Evolutionary conservation across 2,113 vertebrate species (phyloP).

Genomic region (Microtus pennsylvanicus): DNA sequence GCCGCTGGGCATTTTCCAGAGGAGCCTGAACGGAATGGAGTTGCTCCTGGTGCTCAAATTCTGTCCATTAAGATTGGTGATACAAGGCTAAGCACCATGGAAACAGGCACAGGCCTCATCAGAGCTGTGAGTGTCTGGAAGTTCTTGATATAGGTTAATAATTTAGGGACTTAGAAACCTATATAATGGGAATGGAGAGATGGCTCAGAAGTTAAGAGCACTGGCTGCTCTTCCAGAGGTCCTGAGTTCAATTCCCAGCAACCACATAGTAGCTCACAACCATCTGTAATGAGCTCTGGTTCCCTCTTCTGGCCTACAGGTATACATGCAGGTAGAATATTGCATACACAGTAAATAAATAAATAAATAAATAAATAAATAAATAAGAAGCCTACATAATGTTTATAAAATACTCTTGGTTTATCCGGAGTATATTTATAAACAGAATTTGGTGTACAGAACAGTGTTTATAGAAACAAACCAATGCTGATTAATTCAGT

Average conservation of each 20-base stretch:
- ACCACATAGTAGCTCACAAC: too few species aligned
- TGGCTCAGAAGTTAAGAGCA: too few species aligned
- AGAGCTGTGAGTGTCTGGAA: slow-evolving; percentile 90
- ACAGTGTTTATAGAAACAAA: neutral
- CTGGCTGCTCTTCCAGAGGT: too few species aligned
- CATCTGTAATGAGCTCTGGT: too few species aligned
- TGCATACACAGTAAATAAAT: too few species aligned
- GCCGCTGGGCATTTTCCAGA: slow-evolving; percentile 98
- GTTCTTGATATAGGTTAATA: neutral
- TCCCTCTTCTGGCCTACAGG: too few species aligned
- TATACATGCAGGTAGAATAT: too few species aligned
- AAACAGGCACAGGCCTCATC: slow-evolving; percentile 98
- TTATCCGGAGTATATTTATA: neutral
- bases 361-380: too few species aligned
- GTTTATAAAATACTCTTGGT: neutral
- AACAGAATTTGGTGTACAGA: neutral
- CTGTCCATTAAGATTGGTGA: slow-evolving; percentile 98
- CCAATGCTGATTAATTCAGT: neutral
- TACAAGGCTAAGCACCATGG: slow-evolving; percentile 98
- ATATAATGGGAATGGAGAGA: too few species aligned
- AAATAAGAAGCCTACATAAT: neutral
- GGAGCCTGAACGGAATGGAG: slow-evolving; percentile 95
- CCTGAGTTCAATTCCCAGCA: too few species aligned
- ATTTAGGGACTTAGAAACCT: too few species aligned
- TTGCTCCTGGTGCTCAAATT: slow-evolving; percentile 97